phyloP scores from a whole-genome alignment of 2,888 invertebrate species.

The Macrosoma leucophasiata region DNA sequence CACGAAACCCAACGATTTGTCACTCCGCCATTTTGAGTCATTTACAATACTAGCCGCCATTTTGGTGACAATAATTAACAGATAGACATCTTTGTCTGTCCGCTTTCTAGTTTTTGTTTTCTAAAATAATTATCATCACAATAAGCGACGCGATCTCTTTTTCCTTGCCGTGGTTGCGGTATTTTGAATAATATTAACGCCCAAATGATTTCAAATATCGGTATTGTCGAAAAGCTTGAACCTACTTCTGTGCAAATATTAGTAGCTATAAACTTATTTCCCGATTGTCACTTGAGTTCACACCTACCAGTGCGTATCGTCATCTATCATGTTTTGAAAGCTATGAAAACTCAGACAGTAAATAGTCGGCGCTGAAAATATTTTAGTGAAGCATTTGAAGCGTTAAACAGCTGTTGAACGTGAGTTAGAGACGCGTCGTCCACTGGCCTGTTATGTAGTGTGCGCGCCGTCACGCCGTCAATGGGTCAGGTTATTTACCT shows the following conservation, averaged over 20 bases:
- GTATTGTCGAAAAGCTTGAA: conserved; percentile 38
- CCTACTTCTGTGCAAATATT: background rate
- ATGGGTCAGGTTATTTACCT: conserved; percentile 73
- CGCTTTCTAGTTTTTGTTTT: conserved; percentile 75
- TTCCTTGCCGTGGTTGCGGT: conserved; percentile 70
- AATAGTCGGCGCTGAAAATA: conserved; percentile 43
- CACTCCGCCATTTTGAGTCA: conserved; percentile 66
- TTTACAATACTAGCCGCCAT: conserved; percentile 65
- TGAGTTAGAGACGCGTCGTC: conserved; percentile 31
- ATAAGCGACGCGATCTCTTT: conserved; percentile 69
- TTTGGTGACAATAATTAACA: conserved; percentile 74
- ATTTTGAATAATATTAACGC: conserved; percentile 69
- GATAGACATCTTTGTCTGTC: conserved; percentile 63
- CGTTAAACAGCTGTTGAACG: conserved; percentile 55
- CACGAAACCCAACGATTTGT: conserved; percentile 67
- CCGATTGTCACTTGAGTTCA: background rate
- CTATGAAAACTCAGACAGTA: conserved; percentile 7
- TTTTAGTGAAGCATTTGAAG: conserved; percentile 51
- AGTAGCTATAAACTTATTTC: background rate
- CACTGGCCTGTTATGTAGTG: conserved; percentile 23
- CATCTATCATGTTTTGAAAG: conserved; percentile 4
- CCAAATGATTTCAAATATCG: conserved; percentile 52
- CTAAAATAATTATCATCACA: conserved; percentile 74
- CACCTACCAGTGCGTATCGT: too few species aligned
- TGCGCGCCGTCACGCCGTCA: conserved; percentile 56